Evolutionary conservation across 1,140 invertebrate genomes (phyloP), one percentile per base, ranked within the genome.

Genomic region (Diabrotica virgifera): DNA sequence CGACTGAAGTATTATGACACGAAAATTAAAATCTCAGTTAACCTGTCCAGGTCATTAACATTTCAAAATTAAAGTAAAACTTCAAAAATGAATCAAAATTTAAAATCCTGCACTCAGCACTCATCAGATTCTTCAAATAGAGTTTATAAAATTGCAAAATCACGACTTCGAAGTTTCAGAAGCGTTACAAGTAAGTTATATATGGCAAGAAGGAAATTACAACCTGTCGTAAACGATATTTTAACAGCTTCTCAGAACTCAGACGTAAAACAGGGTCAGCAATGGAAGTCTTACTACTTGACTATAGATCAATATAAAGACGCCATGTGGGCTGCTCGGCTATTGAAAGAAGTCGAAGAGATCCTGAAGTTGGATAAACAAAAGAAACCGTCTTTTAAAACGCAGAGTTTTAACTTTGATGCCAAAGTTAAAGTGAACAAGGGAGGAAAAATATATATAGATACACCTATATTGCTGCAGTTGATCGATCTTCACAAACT

Each of bases 401-500:
- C n/a, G 10, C 14, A 36, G n/a, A 14, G 46, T 50, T 67, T 70
- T 12, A 55, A 50, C 8, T 59, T 67, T 38, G 64, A 65, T 36
- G 36, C 62, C 52, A 46, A 63, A n/a, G 36, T 62, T 9, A 62
- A 56, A 10, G 54, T 61, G 8, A 65, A 65, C 60, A 24, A 38
- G 51, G n/a, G 59, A 14, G 65, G 65, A 0, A 54, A 52, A 14
- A 63, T 70, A 51, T 66, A 54, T 37, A 65, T 70, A 14, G 66
- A 66, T 37, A 68, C 69, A 2, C 11, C 52, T 6, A 57, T 68
- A 14, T 59, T 70, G 46, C 13, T 68, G 11, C 60, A 63, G 13
- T 62, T 70, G 13, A 59, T 70, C 11, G 69, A 70, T 9, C 46
- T 70, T 7, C 50, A 66, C 46, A 66, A 67, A 13, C 24, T 63